Base-by-base conservation (phyloP, 2,797 vertebrate species). In the Xyrichtys novacula region DNA sequence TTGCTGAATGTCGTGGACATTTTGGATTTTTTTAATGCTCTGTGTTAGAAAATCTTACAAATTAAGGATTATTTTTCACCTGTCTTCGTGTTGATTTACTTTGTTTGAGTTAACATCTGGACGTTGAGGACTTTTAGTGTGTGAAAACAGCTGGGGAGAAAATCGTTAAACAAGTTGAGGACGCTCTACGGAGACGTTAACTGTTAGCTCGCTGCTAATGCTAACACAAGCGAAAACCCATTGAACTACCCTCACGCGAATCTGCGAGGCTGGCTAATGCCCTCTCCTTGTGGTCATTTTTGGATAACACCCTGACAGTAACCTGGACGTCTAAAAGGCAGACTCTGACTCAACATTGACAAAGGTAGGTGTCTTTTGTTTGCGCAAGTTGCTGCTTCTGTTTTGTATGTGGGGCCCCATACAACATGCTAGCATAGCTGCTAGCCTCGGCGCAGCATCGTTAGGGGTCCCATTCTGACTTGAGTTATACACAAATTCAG, bases 1-100 rank as follows among this genome's bases (percentile, higher is more conserved):
- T 92, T 78, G 81, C 81, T 84, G 87, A 90, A 62, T 81, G 77
- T 82, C 90, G 92, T 89, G 90, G 92, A 93, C 89, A 91, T 94
- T 89, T 91, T 93, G 91, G 85, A 88, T 92, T 87, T 84, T 56
- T 74, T 79, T 80, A 79, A 83, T 76, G 59, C 83, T 71, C 38
- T 4, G 25, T 72, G 44, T 64, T 32, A 65, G 20, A 56, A 75
- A 68, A 59, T 82, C 55, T 59, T 20, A 46, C 5, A 26, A 47
- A 26, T 11, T 47, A 10, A 48, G 62, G 43, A 28, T 0, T 8
- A 17, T 1, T 47, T 42, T 38, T 43, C n/a, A n/a, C 8, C 1
- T 10, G 29, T 44, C 11, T 42, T 52, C 15, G 38, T 12, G 7
- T 50, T 38, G 2, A 14, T 12, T 47, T 32, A 2, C 20, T 65